phyloP scores from a whole-genome alignment of 2,888 invertebrate genomes.

The Rambutsinella grinnellia region DNA sequence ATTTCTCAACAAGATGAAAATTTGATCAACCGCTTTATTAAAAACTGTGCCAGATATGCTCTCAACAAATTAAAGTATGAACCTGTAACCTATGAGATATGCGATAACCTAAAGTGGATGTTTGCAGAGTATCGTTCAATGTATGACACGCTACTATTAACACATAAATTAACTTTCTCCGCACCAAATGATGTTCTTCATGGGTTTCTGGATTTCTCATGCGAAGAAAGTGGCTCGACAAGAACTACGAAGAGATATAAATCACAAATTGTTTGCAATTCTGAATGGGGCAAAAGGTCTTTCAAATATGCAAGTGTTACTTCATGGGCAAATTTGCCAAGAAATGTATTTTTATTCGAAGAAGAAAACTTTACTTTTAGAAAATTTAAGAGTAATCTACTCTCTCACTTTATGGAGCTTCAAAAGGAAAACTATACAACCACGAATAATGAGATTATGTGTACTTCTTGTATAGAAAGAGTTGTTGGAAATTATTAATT shows the following conservation, averaged over 20 bases:
- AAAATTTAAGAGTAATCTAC: too few species aligned
- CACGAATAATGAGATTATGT: too few species aligned
- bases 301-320: not conserved
- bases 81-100: not conserved
- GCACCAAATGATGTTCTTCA: not conserved
- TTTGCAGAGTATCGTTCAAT: not conserved
- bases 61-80: too few species aligned
- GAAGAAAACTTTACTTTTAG: too few species aligned
- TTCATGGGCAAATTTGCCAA: not conserved
- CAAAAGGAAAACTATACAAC: too few species aligned
- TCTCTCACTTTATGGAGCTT: too few species aligned
- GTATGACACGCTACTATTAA: not conserved
- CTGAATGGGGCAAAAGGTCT: not conserved
- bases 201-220: not conserved
- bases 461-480: too few species aligned
- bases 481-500: too few species aligned
- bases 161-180: not conserved
- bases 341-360: too few species aligned
- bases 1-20: not conserved
- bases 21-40: not conserved
- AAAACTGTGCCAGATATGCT: too few species aligned
- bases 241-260: not conserved
- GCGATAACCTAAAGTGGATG: slow-evolving; percentile 5
- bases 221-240: not conserved
- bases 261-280: not conserved